Conservation (phyloP, 1,140 invertebrate genomes). For the Tenebrio molitor region DNA sequence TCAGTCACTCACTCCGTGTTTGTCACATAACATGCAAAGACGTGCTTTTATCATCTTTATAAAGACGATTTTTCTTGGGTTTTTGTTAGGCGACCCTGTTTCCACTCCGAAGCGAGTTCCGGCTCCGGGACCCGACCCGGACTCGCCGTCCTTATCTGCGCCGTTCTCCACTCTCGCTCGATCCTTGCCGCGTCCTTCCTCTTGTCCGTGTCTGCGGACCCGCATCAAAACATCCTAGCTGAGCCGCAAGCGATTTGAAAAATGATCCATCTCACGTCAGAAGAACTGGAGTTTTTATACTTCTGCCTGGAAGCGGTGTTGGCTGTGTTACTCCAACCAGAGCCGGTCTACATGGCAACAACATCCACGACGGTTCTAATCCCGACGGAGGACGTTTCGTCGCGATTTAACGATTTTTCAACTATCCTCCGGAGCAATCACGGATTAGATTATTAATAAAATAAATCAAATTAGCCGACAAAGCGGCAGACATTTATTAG, state of each 20-base stretch:
- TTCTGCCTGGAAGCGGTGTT: conserved; percentile 52
- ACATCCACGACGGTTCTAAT: conserved; percentile 36
- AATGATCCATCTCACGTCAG: conserved; percentile 63
- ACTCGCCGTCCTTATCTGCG: conserved; percentile 20
- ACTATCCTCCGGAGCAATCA: too few species aligned
- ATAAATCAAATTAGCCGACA: conserved; percentile 46
- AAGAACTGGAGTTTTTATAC: conserved; percentile 61
- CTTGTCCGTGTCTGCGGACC: conserved; percentile 55
- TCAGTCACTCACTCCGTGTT: conserved; percentile 64
- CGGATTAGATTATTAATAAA: conserved; percentile 34
- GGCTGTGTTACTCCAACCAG: conserved; percentile 26
- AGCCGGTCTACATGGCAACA: conserved; percentile 37
- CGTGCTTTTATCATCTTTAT: conserved; percentile 66
- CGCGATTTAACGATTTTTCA: conserved; percentile 16
- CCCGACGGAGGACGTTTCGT: conserved; percentile 31
- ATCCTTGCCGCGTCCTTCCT: conserved; percentile 23
- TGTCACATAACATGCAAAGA: conserved; percentile 66
- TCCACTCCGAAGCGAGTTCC: conserved; percentile 60
- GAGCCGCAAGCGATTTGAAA: conserved; percentile 63
- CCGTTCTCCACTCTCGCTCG: not conserved
- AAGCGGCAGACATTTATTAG: conserved; percentile 41
- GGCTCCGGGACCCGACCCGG: conserved; percentile 23
- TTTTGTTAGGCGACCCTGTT: conserved; percentile 62
- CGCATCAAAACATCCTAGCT: conserved; percentile 61
- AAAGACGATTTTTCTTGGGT: conserved; percentile 66